These are phyloP conservation scores for Hemithea aestivaria DNA, from an alignment of 2,888 invertebrate species.

Conservation along the genomic window DNA sequence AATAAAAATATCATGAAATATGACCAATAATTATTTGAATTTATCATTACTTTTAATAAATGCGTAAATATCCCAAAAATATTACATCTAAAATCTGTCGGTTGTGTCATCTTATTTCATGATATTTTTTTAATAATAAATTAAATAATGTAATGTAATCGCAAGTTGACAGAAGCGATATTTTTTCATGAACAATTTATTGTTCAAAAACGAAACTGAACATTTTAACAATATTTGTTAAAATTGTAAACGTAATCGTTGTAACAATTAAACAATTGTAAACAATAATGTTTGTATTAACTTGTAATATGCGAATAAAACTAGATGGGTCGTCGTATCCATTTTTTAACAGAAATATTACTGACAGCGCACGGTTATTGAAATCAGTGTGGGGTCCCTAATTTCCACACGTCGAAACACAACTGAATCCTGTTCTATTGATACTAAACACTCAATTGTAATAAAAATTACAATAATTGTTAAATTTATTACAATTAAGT, in stretches of 20 bases:
- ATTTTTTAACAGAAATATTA: conserved; percentile 43
- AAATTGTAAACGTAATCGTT: conserved; percentile 45
- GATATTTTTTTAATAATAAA: conserved; percentile 40
- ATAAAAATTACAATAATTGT: conserved; percentile 32
- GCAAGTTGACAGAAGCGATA: conserved; percentile 47
- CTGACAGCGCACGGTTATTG: conserved; percentile 61
- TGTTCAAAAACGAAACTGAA: conserved; percentile 20
- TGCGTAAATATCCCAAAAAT: conserved; percentile 12
- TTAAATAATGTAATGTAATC: conserved; percentile 77
- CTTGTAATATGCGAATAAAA: conserved; percentile 59
- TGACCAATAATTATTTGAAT: conserved; percentile 13
- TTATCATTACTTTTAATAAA: conserved; percentile 18
- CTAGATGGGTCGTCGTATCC: conserved; percentile 56
- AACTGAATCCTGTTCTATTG: conserved; percentile 75
- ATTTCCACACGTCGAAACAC: conserved; percentile 22
- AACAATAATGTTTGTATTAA: conserved; percentile 54
- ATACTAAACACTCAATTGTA: conserved; percentile 51
- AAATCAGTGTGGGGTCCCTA: conserved; percentile 28
- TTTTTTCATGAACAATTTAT: conserved; percentile 14
- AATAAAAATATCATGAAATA: conserved; percentile 36
- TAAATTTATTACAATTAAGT: conserved; percentile 29
- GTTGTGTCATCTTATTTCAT: conserved; percentile 23
- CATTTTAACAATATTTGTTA: conserved; percentile 15
- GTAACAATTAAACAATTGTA: conserved; percentile 56
- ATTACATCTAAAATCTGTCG: conserved; percentile 14